phyloP scores from a whole-genome alignment of 2,797 vertebrate genomes.

The Xiphorhynchus erythropygius region DNA sequence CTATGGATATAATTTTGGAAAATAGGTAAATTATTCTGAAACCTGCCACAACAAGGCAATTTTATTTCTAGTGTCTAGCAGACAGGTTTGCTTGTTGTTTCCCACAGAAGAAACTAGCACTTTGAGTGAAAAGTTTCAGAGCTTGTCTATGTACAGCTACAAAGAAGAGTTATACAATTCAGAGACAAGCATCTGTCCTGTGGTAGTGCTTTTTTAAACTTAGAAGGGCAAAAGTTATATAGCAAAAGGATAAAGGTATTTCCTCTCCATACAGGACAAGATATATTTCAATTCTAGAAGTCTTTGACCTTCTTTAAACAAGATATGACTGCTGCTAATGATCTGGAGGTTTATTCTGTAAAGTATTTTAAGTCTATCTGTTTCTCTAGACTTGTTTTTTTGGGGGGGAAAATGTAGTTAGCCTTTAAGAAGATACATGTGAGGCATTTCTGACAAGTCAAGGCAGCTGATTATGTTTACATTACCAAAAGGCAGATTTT shows the following conservation, averaged over 20 bases:
- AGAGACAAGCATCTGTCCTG: background rate
- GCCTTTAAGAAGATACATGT: background rate
- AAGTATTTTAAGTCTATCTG: background rate
- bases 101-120: background rate
- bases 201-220: background rate
- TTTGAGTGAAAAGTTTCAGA: background rate
- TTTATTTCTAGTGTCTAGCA: background rate
- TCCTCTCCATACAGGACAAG: background rate
- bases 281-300: background rate
- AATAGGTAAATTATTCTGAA: background rate
- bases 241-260: background rate
- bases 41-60: background rate
- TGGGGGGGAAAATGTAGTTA: background rate
- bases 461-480: background rate
- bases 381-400: background rate
- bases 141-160: background rate
- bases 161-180: background rate
- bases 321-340: background rate
- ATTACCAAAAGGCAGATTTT: background rate
- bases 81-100: background rate
- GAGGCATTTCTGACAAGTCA: background rate
- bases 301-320: background rate
- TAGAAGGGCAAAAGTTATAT: background rate
- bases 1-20: background rate
- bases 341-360: background rate